A percentile compares a stretch with the other conserved stretches of the same genome.
Conservation (phyloP, 2,888 invertebrate genomes). For the Drosophila glabriapex region DNA sequence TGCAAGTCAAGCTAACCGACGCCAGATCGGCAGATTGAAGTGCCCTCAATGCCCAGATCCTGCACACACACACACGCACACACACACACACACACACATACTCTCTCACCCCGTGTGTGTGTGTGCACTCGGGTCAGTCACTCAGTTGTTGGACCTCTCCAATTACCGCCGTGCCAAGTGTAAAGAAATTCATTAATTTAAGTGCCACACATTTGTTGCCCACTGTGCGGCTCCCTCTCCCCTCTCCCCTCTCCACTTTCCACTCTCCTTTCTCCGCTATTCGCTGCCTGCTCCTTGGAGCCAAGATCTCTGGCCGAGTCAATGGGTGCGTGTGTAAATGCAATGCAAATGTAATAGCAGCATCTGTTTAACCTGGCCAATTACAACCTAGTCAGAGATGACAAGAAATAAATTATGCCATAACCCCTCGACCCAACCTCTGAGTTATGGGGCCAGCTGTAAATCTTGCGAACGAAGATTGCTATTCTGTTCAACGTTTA, state of each 20-base stretch:
- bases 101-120: neutral
- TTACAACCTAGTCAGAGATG: conserved; percentile 37
- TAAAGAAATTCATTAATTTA: conserved; percentile 81
- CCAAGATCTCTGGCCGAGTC: neutral
- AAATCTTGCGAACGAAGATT: neutral
- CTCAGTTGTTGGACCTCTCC: conserved; percentile 48
- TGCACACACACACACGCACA: conserved; percentile 1
- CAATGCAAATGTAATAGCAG: conserved; percentile 31
- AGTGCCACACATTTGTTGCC: conserved; percentile 79
- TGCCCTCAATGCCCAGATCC: conserved; percentile 29
- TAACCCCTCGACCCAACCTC: conserved; percentile 9
- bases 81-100: no score
- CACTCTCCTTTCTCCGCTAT: no score
- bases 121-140: conserved; percentile 45
- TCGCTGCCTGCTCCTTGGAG: neutral
- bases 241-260: neutral
- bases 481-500: neutral
- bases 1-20: conserved; percentile 26
- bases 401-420: conserved; percentile 28
- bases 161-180: conserved; percentile 71
- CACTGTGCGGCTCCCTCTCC: conserved; percentile 63
- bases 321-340: conserved; percentile 15
- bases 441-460: conserved; percentile 2
- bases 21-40: conserved; percentile 54
- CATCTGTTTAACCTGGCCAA: conserved; percentile 42